These are phyloP conservation scores for Beroe ovata DNA, from an alignment of 37 sponge, comb jelly and placozoan species.

Conservation along the genomic window DNA sequence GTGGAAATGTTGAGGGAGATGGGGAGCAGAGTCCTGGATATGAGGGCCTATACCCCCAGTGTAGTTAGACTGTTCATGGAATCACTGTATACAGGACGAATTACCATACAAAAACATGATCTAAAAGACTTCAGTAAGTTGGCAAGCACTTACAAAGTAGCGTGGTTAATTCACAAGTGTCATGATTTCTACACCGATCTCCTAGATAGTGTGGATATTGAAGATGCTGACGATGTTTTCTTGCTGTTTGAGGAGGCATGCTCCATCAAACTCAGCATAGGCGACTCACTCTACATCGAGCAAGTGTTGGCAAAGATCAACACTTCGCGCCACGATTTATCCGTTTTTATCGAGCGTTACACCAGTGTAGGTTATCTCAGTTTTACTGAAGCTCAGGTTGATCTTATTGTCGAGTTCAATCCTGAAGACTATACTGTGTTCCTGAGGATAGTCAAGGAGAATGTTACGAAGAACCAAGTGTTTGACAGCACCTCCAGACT, in stretches of 20 bases:
- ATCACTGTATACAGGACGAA: background rate
- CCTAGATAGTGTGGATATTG: background rate
- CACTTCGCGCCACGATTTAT: background rate
- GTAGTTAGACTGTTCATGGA: slow-evolving; percentile 3
- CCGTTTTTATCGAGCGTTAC: slow-evolving; percentile 21
- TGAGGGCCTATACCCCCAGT: background rate
- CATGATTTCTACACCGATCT: background rate
- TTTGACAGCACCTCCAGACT: slow-evolving; percentile 1
- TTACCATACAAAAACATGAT: background rate
- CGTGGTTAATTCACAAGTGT: slow-evolving; percentile 2
- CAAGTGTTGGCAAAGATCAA: background rate
- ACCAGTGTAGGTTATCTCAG: background rate
- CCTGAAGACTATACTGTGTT: slow-evolving; percentile 2
- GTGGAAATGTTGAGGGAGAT: background rate
- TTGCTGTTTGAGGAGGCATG: slow-evolving; percentile 36
- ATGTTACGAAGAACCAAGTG: background rate
- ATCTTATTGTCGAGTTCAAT: background rate
- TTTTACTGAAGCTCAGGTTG: background rate
- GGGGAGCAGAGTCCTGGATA: background rate
- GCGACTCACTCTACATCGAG: background rate
- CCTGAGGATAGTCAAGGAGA: background rate
- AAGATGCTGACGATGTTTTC: background rate
- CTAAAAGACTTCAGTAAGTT: slow-evolving; percentile 37
- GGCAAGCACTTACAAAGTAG: slow-evolving; percentile 28
- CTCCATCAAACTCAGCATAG: background rate